Percentiles rank a stretch among this genome's conserved stretches.
These are phyloP conservation scores for Prochilodus magdalenae DNA, from an alignment of 2,113 vertebrate genomes.

Conservation along the genomic window DNA sequence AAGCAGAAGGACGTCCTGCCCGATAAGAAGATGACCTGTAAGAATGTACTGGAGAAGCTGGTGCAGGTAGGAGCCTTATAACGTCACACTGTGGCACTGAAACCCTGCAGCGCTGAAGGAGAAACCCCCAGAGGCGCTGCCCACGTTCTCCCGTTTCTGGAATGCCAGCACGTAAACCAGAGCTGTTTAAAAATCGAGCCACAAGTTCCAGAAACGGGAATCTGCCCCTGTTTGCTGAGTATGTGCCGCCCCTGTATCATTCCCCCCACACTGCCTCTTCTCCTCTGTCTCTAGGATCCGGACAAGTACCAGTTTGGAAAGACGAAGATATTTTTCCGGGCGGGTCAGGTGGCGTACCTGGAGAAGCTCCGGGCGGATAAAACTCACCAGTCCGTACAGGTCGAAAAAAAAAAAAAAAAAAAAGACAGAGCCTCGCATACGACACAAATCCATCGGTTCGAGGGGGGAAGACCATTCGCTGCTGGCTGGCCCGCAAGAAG, in stretches of 20 bases:
- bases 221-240: no score
- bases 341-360: conserved; percentile 96
- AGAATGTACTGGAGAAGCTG: conserved; percentile 93
- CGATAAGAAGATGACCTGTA: conserved; percentile 93
- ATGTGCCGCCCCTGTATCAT: no score
- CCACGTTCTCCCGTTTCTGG: no score
- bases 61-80: conserved; percentile 82
- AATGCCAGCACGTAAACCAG: no score
- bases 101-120: no score
- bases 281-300: conserved; percentile 80
- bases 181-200: no score
- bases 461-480: conserved; percentile 96
- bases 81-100: background rate
- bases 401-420: no score
- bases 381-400: no score
- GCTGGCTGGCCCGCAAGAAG: conserved; percentile 95
- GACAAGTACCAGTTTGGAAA: conserved; percentile 99
- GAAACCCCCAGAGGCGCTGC: no score
- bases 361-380: conserved; percentile 97
- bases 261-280: background rate
- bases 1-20: conserved; percentile 93
- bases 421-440: no score
- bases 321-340: conserved; percentile 99
- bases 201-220: no score
- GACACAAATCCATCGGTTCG: no score